Base-by-base conservation (phyloP, 1,140 invertebrate species). In the Hyposmocoma kahamanoa region DNA sequence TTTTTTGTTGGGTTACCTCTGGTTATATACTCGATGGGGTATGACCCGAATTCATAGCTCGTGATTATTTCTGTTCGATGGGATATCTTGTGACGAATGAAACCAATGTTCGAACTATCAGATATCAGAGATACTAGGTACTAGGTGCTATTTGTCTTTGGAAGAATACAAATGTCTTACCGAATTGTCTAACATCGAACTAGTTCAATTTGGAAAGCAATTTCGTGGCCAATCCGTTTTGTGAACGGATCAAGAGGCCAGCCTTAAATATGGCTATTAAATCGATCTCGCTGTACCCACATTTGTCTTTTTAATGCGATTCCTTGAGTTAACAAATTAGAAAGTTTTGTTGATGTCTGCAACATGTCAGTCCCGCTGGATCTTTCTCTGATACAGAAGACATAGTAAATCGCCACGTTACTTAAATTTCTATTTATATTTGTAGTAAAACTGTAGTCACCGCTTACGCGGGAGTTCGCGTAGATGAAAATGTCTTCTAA, bases 131-230 rank as follows among this genome's bases (percentile, higher is more conserved):
- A 17, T 17, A 8, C 11, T 3, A 41, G 3, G 34, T 38, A 38
- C 34, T 2, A 41, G 1, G 70, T 71, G 75, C 76, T 79, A 84
- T 84, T 82, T 84, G 79, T 80, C 81, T 82, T 72, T 64, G 55
- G 68, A 72, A 72, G 79, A 84, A 84, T 84, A 84, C 81, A 84
- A 84, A 84, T 84, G 78, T 75, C 77, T 82, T 82, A 77, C 78
- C 81, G 82, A 84, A 84, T 81, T 82, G 78, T 84, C 78, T 84
- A 69, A 73, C 71, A 67, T 72, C 70, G 64, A 74, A 82, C 72
- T 76, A 77, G 75, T 81, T 76, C 81, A 79, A 84, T 84, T 82
- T 82, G 70, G 81, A 82, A 80, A 82, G 78, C 78, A 84, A 84
- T 84, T 82, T 84, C 72, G 68, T 62, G 73, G 73, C 81, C 77